A percentile compares a stretch with the other conserved stretches of the same genome.
Conservation (phyloP, 2,113 vertebrate species). For the Nycticebus coucang region DNA sequence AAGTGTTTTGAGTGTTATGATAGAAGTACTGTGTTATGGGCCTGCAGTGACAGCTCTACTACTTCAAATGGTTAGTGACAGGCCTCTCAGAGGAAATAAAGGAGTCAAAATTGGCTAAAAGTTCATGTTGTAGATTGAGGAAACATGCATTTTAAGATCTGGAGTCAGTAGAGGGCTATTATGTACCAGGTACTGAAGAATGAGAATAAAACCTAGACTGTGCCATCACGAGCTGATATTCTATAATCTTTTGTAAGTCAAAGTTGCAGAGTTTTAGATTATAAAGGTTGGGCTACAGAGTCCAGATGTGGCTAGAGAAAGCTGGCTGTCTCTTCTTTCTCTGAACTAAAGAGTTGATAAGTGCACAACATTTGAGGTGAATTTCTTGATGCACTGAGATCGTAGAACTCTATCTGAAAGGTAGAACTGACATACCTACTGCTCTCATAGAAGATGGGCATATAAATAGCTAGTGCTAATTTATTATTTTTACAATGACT, state of each 20-base stretch:
- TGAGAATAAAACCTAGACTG: not conserved
- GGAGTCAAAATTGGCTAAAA: not conserved
- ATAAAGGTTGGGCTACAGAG: not conserved
- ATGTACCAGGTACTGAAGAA: not conserved
- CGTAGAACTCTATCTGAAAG: not conserved
- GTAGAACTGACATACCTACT: not conserved
- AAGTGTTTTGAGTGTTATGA: slow-evolving; percentile 3
- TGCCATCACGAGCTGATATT: not conserved
- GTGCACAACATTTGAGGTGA: not conserved
- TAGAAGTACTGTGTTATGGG: not conserved
- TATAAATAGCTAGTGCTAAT: not conserved
- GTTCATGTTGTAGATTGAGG: slow-evolving; percentile 26
- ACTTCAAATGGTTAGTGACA: not conserved
- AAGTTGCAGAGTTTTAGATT: slow-evolving; percentile 11
- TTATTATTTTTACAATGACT: slow-evolving; percentile 43
- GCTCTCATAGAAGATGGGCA: not conserved
- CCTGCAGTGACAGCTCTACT: not conserved
- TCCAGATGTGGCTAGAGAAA: not conserved
- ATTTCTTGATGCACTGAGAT: slow-evolving; percentile 19
- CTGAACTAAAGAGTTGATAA: not conserved
- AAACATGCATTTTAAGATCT: not conserved
- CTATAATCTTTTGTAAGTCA: not conserved
- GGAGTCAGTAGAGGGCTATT: not conserved
- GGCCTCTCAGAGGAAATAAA: slow-evolving; percentile 37
- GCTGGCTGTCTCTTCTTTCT: not conserved